phyloP scores from a whole-genome alignment of 2,113 vertebrate species.

The Bufo gargarizans region DNA sequence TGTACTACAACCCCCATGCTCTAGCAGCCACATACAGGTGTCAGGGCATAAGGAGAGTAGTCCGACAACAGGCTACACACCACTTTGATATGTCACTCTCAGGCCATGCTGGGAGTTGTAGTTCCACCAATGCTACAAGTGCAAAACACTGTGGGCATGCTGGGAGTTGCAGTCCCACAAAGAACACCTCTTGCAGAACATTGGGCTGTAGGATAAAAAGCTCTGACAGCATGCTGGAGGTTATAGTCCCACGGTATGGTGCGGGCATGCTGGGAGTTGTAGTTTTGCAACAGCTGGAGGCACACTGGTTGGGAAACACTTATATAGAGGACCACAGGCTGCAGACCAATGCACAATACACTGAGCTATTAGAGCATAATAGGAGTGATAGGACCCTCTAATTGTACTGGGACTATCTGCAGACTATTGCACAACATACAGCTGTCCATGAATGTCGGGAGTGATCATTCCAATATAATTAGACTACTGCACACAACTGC shows the following conservation, averaged over 20 bases:
- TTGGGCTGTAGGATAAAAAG: too few species aligned
- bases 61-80: background rate
- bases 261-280: too few species aligned
- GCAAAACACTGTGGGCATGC: background rate
- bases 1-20: background rate
- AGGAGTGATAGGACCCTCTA: too few species aligned
- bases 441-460: background rate
- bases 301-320: too few species aligned
- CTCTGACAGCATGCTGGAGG: background rate
- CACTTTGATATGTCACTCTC: too few species aligned
- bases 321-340: too few species aligned
- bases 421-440: background rate
- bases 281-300: too few species aligned
- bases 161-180: background rate
- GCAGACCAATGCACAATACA: too few species aligned
- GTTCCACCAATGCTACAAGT: background rate
- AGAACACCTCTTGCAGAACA: too few species aligned
- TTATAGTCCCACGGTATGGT: background rate
- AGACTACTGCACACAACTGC: background rate
- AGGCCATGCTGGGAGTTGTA: background rate
- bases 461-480: background rate
- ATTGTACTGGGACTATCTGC: too few species aligned
- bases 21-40: background rate
- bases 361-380: too few species aligned
- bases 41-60: too few species aligned